Base-by-base conservation (phyloP, 2,888 invertebrate genomes). In the Netelia melanura region DNA sequence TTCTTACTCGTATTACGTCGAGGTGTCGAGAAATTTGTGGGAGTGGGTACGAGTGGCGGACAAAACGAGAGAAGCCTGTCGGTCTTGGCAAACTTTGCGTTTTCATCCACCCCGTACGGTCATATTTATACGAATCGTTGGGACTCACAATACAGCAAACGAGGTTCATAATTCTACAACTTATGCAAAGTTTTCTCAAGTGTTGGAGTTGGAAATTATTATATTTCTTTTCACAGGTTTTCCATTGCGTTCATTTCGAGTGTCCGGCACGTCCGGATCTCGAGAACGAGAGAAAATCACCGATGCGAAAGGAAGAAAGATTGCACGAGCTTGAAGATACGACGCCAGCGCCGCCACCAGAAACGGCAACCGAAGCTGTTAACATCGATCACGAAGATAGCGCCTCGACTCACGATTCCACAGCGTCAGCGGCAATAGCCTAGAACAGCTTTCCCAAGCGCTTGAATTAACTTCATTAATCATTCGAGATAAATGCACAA, bases 191-290 rank as follows among this genome's bases (percentile, higher is more conserved):
- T 68, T 71, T 81, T n/a, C 1, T 38, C 21, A 21, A 21, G 21
- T 21, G 21, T 11, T 14, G 3, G 30, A 30, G 30, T 30, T 30
- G 30, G 3, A 6, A 5, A 38, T 38, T 38, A 38, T 5, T 5
- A 38, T 71, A 38, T 6, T 64, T 54, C 25, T 14, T 89, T 92
- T 2, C 89, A 0, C 44, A 98, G 98, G 98, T 99, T 79, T 99
- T 99, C 94, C 99, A 99, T 93, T 97, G 98, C 93, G 99, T 99
- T 76, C 99, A 99, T 94, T 97, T 99, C 94, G 99, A 99, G 94
- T 98, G 98, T 90, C 99, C 99, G 6, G 97, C 98, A 44, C 97
- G 97, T 89, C 83, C 85, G 43, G 92, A 90, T 52, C 89, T 90
- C 11, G 89, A 91, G 64, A 88, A 83, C 75, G 83, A 76, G 70